Base-by-base conservation (phyloP, 2,797 vertebrate genomes). In the Enteromius afrohamiltoni region DNA sequence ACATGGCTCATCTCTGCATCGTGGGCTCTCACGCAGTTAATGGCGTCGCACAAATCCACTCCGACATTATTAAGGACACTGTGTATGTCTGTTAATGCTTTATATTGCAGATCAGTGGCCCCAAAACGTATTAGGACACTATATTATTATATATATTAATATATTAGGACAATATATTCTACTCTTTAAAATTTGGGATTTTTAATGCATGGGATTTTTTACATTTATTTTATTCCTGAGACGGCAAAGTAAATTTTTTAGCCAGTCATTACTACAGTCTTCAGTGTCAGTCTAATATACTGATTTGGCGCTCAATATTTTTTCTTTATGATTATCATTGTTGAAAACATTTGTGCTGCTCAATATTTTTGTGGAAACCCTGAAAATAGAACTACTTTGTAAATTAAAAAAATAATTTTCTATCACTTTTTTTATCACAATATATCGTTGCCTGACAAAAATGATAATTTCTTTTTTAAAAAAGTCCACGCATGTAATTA, bases 1-100 rank as follows among this genome's bases (percentile, higher is more conserved):
- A 98, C 92, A 98, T 98, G 97, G 97, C 97, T 0, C 97, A 98
- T 71, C 92, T 98, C 79, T 98, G 97, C 91, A 97, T 98, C 0
- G 96, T 97, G 3, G 97, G 97, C 0, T 93, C 97, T 0, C 97
- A 98, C 1, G 97, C 96, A 0, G 96, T 98, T 87, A 98, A 98
- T 0, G 97, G 97, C 0, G 97, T 98, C 70, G 97, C 97, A 6
- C 95, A 94, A 29, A 98, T 98, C 90, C 97, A 98, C 93, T 98
- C 97, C 0, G 95, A 98, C 26, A 98, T 98, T 92, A 95, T 98
- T 91, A 97, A 96, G 90, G 89, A 92, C 85, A 97, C 96, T 0
- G 95, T 97, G 97, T 98, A 95, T 78, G 94, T 78, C 4, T 21
- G 0, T 13, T 14, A 16, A 82, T n/a, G 5, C 31, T 68, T 45